phyloP scores from a whole-genome alignment of 2,888 invertebrate species.

The Dicroscelio sp. region DNA sequence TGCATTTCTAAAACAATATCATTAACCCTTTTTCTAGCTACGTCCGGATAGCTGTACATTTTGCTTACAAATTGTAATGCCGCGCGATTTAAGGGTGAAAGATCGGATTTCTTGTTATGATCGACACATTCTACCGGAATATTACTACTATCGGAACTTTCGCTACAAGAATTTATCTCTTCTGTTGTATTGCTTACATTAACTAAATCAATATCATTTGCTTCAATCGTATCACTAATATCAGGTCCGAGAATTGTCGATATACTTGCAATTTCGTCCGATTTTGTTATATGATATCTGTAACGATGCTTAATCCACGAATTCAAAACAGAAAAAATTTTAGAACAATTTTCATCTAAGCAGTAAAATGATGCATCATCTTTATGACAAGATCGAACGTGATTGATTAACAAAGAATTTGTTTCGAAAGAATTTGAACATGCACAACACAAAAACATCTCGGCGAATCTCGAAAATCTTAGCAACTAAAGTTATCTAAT shows the following conservation, averaged over 20 bases:
- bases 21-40: slow-evolving; percentile 36
- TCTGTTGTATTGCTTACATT: too few species aligned
- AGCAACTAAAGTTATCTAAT: too few species aligned
- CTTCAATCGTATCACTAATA: too few species aligned
- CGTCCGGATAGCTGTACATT: slow-evolving; percentile 52
- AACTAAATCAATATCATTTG: too few species aligned
- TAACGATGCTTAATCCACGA: slow-evolving; percentile 39
- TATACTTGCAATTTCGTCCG: too few species aligned
- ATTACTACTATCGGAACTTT: too few species aligned
- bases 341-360: slow-evolving; percentile 14
- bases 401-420: not conserved
- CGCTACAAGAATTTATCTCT: too few species aligned
- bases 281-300: too few species aligned
- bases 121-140: too few species aligned
- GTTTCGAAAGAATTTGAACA: not conserved
- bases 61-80: slow-evolving; percentile 42
- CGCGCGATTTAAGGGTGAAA: too few species aligned
- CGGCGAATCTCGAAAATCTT: too few species aligned
- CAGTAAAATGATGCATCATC: not conserved
- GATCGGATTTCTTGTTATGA: not conserved
- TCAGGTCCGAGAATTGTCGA: too few species aligned
- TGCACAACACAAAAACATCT: slow-evolving; percentile 5
- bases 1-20: slow-evolving; percentile 26
- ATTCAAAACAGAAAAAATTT: not conserved
- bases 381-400: not conserved